Evolutionary conservation across 2,113 vertebrate species (phyloP).

Genomic region (Sebastes schlegelii): DNA sequence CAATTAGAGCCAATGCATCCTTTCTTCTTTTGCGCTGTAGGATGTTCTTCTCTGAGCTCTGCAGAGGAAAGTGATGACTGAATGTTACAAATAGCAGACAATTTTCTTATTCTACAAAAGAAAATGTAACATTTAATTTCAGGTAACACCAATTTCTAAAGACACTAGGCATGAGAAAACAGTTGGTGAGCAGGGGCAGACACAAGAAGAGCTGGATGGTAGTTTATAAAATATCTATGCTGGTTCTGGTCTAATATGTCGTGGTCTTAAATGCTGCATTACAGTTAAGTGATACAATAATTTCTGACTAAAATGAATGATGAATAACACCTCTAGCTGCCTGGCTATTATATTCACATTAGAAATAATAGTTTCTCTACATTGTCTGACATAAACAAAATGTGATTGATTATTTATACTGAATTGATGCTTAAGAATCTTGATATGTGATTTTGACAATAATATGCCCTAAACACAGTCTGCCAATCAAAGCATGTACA

Average conservation of each 20-base stretch:
- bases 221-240: too few relatives aligned
- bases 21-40: neutral
- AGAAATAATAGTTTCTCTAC: neutral
- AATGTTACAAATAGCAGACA: neutral
- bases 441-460: too few relatives aligned
- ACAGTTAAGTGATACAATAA: neutral
- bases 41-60: neutral
- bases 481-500: neutral
- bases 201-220: neutral
- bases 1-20: neutral
- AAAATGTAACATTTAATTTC: neutral
- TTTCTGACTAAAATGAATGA: too few relatives aligned
- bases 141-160: neutral
- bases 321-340: neutral
- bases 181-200: neutral
- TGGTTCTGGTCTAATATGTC: neutral
- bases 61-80: slow-evolving; percentile 2
- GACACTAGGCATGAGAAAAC: neutral
- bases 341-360: neutral
- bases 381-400: neutral
- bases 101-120: neutral
- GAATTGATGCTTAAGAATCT: neutral
- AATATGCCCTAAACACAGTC: neutral
- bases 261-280: neutral
- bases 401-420: neutral